phyloP scores from a whole-genome alignment of 2,797 vertebrate genomes.

The Malacoraja senta region DNA sequence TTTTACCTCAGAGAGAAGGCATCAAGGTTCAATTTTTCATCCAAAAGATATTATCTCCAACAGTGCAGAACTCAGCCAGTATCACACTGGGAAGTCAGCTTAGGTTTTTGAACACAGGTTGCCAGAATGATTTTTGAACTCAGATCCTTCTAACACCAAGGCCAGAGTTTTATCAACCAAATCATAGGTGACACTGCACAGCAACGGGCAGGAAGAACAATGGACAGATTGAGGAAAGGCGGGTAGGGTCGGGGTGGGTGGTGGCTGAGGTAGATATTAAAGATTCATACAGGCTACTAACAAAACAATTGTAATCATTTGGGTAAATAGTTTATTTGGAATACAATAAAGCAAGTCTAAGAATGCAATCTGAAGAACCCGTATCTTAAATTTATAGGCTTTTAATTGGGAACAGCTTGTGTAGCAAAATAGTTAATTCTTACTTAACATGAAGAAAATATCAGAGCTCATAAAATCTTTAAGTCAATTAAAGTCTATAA shows the following conservation, averaged over 20 bases:
- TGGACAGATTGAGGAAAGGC: not conserved
- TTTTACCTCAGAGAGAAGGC: too few relatives aligned
- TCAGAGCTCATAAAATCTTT: not conserved
- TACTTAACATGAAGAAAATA: not conserved
- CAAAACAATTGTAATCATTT: not conserved
- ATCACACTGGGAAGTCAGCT: too few relatives aligned
- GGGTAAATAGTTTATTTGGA: too few relatives aligned
- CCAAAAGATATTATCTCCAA: too few relatives aligned
- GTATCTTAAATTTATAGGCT: not conserved
- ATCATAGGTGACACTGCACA: too few relatives aligned
- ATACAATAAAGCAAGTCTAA: not conserved
- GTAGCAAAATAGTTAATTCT: not conserved
- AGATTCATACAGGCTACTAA: not conserved
- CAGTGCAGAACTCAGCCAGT: too few relatives aligned
- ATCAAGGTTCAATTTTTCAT: too few relatives aligned
- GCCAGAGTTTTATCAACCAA: too few relatives aligned
- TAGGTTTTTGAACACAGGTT: too few relatives aligned
- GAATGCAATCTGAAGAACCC: not conserved
- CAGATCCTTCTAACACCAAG: too few relatives aligned
- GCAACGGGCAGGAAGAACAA: not conserved
- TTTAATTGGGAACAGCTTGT: not conserved
- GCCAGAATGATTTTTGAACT: too few relatives aligned
- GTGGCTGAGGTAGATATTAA: not conserved
- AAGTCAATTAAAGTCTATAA: not conserved
- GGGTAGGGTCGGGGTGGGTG: not conserved